Evolutionary conservation across 2,888 invertebrate species (phyloP).

Genomic region (Synergus laeviventris): DNA sequence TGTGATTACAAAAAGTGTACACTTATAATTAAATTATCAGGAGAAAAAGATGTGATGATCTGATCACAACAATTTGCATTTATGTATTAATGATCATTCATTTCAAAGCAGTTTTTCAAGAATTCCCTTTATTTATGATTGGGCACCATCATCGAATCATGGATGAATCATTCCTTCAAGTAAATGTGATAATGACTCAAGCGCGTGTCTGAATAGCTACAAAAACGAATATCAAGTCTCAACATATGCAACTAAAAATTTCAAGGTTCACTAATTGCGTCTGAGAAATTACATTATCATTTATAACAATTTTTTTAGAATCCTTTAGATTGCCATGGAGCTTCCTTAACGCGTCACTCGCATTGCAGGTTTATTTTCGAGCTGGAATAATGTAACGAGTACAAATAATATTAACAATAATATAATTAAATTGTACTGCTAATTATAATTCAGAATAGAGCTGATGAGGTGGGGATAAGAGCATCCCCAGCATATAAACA

Average conservation of each 20-base stretch:
- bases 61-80: not conserved
- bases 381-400: not conserved
- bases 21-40: not conserved
- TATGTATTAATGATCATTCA: not conserved
- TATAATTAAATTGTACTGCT: too few species aligned
- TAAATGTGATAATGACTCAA: conserved; percentile 6
- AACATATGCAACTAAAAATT: not conserved
- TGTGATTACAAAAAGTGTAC: not conserved
- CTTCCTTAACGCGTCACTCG: not conserved
- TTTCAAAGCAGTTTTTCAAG: not conserved
- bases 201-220: not conserved
- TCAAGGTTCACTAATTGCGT: not conserved
- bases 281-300: not conserved
- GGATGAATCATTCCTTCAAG: not conserved
- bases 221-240: conserved; percentile 39
- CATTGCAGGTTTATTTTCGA: not conserved
- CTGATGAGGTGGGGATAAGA: too few species aligned
- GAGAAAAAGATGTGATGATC: not conserved
- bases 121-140: not conserved
- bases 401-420: too few species aligned
- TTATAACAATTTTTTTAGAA: not conserved
- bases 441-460: too few species aligned
- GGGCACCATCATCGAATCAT: not conserved
- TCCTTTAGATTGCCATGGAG: not conserved
- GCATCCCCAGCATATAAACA: too few species aligned